A percentile compares a stretch with the other conserved stretches of the same genome.
These are phyloP conservation scores for Lophura nycthemera DNA, from an alignment of 2,113 vertebrate genomes.

Conservation along the genomic window DNA sequence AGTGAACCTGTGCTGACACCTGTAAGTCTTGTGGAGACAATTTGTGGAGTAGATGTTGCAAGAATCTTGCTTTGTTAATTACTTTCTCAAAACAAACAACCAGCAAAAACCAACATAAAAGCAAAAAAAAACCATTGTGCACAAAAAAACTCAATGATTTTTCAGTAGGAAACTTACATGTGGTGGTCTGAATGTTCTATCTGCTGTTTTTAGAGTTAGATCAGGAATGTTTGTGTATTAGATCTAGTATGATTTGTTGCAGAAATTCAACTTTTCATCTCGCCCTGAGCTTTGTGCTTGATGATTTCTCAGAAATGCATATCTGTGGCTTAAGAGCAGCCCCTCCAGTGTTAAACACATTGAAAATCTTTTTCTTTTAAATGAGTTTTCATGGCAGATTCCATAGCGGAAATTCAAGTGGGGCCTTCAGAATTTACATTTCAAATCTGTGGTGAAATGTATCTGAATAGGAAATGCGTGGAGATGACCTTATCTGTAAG, in stretches of 20 bases:
- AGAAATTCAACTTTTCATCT: not conserved
- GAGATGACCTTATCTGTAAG: not conserved
- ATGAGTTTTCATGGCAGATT: not conserved
- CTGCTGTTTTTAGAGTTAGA: not conserved
- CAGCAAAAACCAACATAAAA: not conserved
- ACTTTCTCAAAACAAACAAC: not conserved
- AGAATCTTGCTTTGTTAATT: not conserved
- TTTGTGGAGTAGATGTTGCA: too few species aligned
- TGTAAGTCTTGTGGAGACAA: not conserved
- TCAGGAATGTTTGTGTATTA: not conserved
- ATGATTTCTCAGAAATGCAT: not conserved
- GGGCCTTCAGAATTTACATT: not conserved
- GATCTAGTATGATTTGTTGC: fast-evolving
- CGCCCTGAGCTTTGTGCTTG: not conserved
- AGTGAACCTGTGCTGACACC: not conserved
- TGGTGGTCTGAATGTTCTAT: not conserved
- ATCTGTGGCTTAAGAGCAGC: not conserved
- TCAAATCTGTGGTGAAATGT: not conserved
- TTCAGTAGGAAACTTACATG: not conserved
- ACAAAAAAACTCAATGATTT: not conserved
- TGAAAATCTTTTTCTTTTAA: not conserved
- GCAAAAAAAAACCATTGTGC: not conserved
- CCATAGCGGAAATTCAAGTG: not conserved
- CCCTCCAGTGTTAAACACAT: not conserved
- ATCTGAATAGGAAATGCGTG: not conserved